phyloP scores from a whole-genome alignment of 2,888 invertebrate species.

The Eupithecia tripunctaria region DNA sequence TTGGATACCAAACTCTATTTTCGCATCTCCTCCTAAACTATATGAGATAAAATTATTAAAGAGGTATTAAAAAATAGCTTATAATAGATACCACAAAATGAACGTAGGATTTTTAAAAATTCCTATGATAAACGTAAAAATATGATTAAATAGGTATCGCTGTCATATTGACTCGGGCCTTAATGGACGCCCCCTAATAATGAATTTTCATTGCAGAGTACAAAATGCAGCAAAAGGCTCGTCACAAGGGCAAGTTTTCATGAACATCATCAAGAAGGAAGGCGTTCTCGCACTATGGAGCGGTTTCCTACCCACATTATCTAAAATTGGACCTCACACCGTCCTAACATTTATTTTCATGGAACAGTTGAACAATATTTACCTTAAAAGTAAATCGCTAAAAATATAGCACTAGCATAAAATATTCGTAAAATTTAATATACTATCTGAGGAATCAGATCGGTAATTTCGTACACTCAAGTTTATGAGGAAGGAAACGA shows the following conservation, averaged over 20 bases:
- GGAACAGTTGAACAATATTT: constrained; percentile 92
- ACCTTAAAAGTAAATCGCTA: constrained; percentile 37
- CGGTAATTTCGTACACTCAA: no score
- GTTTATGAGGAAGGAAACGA: no score
- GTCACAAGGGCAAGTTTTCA: constrained; percentile 89
- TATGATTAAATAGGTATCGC: no score
- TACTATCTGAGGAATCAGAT: background rate
- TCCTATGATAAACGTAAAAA: no score
- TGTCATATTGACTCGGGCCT: no score
- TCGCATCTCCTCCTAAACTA: no score
- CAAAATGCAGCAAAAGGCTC: constrained; percentile 96
- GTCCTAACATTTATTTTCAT: constrained; percentile 97
- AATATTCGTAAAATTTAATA: background rate
- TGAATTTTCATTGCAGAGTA: constrained; percentile 85
- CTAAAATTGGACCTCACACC: constrained; percentile 97
- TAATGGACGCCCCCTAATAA: background rate
- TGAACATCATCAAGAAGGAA: constrained; percentile 91
- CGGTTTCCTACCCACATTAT: constrained; percentile 97
- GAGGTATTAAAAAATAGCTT: no score
- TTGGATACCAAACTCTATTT: no score
- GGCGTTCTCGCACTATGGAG: constrained; percentile 97
- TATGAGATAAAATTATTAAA: no score
- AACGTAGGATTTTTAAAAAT: no score
- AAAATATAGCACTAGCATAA: constrained; percentile 46
- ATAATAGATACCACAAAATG: no score